Evolutionary conservation across 2,113 vertebrate genomes (phyloP), one percentile per base, ranked within the genome.

Genomic region (Cyphomyrus discorhynchus): DNA sequence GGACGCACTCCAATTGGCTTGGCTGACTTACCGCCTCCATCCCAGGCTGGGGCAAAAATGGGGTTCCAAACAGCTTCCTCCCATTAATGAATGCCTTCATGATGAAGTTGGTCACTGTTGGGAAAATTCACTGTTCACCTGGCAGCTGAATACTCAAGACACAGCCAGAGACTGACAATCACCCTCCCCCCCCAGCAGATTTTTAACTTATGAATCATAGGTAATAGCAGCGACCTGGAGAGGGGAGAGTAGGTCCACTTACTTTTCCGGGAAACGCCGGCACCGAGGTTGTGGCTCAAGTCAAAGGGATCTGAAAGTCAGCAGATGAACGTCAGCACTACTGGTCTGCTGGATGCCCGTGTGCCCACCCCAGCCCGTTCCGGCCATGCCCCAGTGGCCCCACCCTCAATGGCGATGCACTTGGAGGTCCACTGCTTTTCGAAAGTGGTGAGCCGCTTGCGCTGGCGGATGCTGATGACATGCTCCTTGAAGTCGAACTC

Each of bases 51-150:
- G 98, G 98, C 94, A 97, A 98, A 94, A 97, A 98, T 0, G 98
- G 98, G 2, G 97, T 98, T 87, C 98, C 98, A 91, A 99, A 99
- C 91, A 99, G 92, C 93, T 98, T 99, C 91, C 98, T 97, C 88
- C 98, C 98, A 24, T 99, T 99, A 89, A 99, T 99, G 93, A 99
- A 99, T 10, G 98, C 98, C 94, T 99, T 99, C 98, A 99, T 99
- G 94, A 99, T 99, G 95, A 99, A 99, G 96, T 99, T 99, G 17
- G 98, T 99, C 98, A 99, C 98, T 99, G 90, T 90, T 90, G 92
- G 94, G 93, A 91, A 96, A 5, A 87, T 90, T 35, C 5, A 89
- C 56, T 85, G 21, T 11, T 85, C 9, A 47, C 21, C 39, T 19
- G 31, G 42, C 35, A 46, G 45, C 42, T 9, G 35, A 39, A 77